Evolutionary conservation across 2,113 vertebrate genomes (phyloP), one percentile per base, ranked within the genome.

Genomic region (Bothrops jararaca): DNA sequence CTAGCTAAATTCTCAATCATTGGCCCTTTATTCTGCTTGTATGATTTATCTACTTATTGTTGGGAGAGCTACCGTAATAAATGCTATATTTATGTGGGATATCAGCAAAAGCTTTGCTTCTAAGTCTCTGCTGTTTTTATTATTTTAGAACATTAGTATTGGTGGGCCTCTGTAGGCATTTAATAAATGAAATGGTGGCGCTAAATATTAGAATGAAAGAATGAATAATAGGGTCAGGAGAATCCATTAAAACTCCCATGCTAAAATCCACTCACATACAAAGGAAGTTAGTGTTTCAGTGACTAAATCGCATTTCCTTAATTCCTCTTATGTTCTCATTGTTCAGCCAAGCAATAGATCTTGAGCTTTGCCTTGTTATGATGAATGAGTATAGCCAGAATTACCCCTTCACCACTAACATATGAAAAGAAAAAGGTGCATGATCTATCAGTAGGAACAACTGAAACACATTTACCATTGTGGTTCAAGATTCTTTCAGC

Each of bases 391-490:
- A 13, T 39, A 58, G n/a, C 18, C 52, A 60, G 80, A 42, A 20
- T 90, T 54, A 34, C 60, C 2, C 26, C 0, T 34, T 85, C 29
- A 4, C 12, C 58, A 1, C 80, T 89, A 58, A 42, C 50, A 60
- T 60, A 60, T 54, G 48, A 10, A 13, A 45, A 89, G 52, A 60
- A 94, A 92, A 9, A 45, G 42, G 60, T 34, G 50, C 52, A 20
- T 80, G 74, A 90, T 93, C 80, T 90, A 48, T 93, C 48, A 89
- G 60, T 39, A 85, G 69, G 48, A 91, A 89, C 88, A 93, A 93
- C 50, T 69, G 86, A 86, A 92, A 89, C 22, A 69, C 86, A 89
- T 94, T 95, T 94, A 50, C 56, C 48, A 85, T 88, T 93, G 26
- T n/a, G 93, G 89, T 95, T 39, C 90, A 57, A 34, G 52, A 22